Percentiles rank a stretch among this genome's conserved stretches.
These are phyloP conservation scores for Hyposoter didymator DNA, from an alignment of 2,888 invertebrate genomes.

Conservation along the genomic window DNA sequence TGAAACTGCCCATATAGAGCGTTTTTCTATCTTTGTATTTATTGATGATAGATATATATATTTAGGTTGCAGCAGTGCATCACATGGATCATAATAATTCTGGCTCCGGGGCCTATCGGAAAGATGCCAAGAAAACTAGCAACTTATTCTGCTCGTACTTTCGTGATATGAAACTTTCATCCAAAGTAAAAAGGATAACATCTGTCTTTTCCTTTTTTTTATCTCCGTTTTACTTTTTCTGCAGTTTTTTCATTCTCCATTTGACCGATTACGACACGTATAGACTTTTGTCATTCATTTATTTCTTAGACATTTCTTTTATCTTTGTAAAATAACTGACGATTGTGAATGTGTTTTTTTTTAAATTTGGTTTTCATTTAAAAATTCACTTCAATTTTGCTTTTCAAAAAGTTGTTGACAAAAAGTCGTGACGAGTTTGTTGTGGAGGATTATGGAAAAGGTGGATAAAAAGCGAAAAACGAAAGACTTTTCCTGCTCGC, in stretches of 20 bases:
- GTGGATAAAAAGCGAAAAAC: constrained; percentile 12
- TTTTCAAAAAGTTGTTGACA: neutral
- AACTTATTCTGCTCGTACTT: constrained; percentile 53
- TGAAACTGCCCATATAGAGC: constrained; percentile 22
- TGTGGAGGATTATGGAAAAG: constrained; percentile 20
- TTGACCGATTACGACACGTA: constrained; percentile 11
- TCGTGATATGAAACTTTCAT: constrained; percentile 65
- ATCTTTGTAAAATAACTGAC: neutral
- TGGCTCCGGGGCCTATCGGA: constrained; percentile 42
- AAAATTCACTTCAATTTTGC: neutral
- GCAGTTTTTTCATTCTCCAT: constrained; percentile 23
- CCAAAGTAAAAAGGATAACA: constrained; percentile 53
- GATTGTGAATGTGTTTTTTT: neutral
- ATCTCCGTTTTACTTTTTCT: constrained; percentile 25
- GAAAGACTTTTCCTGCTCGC: neutral
- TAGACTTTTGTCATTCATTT: constrained; percentile 25
- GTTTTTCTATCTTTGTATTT: neutral
- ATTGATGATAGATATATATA: neutral
- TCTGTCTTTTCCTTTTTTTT: constrained; percentile 13
- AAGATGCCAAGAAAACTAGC: constrained; percentile 69
- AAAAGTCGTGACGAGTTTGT: constrained; percentile 7
- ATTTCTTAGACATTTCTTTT: constrained; percentile 40
- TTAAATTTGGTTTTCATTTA: neutral
- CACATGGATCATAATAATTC: constrained; percentile 61
- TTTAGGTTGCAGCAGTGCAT: constrained; percentile 11